Base-by-base conservation (phyloP, 2,113 vertebrate species). In the Psittacara wagleri region DNA sequence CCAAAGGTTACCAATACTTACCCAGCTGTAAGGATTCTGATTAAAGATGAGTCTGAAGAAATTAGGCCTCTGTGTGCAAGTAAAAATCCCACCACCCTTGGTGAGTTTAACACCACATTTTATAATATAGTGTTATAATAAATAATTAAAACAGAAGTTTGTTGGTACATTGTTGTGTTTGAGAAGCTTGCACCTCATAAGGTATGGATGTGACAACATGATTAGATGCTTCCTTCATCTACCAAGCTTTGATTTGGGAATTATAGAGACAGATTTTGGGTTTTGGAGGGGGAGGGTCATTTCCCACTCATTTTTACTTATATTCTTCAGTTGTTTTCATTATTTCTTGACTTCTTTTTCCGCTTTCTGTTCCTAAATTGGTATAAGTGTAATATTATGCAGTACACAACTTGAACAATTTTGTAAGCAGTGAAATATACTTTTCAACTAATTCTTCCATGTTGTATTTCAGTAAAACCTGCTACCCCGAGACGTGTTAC, bases 391-490 rank as follows among this genome's bases (percentile, higher is more conserved):
- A 81, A 48, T 49, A 31, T 39, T 61, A 9, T 69, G 48, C 69
- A 76, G 4, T 25, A 11, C 3, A 39, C 27, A 27, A 61, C 33
- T 70, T 84, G 11, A 84, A 13, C 19, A 14, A 24, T 19, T 54
- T 64, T 82, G 2, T 35, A 52, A 84, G 18, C 3, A 0, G 10
- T 49, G 24, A 76, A 54, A 69, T 23, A 41, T 1, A 35, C 17
- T 69, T 81, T 79, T 55, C 9, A 86, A 72, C 10, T 39, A 74
- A 24, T 66, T n/a, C 7, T 46, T 77, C 37, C 10, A 4, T 74
- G 93, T 59, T 67, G 43, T 43, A 13, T 96, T 96, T 93, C 83
- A 97, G 94, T 97, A 87, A 97, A 97, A 78, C 91, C 96, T 46
- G 86, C 91, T 46, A 52, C 92, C 17, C 97, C 97, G 27, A 54